phyloP scores from a whole-genome alignment of 2,797 vertebrate species.

The Megalops cyprinoides region DNA sequence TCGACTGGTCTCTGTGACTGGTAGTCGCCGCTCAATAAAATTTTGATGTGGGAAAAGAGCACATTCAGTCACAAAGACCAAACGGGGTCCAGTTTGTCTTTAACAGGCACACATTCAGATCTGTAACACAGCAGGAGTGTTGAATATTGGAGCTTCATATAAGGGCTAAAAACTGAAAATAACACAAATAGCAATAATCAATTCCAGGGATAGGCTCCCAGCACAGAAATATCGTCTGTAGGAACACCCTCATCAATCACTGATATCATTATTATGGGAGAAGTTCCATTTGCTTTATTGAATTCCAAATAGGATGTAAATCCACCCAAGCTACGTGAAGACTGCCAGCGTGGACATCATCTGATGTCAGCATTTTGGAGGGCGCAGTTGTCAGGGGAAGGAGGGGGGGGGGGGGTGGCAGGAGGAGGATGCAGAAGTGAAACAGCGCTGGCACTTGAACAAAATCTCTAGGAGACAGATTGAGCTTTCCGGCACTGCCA shows the following conservation, averaged over 20 bases:
- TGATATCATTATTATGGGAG: conserved; percentile 60
- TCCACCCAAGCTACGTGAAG: conserved; percentile 61
- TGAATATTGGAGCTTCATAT: not conserved
- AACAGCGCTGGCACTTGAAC: not conserved
- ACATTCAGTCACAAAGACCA: no score
- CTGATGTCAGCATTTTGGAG: conserved; percentile 76
- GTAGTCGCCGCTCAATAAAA: no score
- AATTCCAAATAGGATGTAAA: conserved; percentile 78
- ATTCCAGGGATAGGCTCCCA: not conserved
- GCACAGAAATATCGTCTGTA: no score
- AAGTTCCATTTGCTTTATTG: conserved; percentile 68
- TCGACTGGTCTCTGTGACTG: not conserved
- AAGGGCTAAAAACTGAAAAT: conserved; percentile 11
- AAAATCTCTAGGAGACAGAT: conserved; percentile 1
- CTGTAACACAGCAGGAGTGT: no score
- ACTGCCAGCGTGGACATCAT: conserved; percentile 69
- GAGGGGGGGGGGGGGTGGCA: conserved; percentile 30
- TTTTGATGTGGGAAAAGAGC: no score
- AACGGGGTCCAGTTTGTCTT: no score
- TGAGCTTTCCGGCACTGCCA: not conserved
- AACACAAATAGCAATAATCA: not conserved
- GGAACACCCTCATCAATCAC: conserved; percentile 3
- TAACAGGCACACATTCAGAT: no score
- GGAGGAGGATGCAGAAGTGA: conserved; percentile 18
- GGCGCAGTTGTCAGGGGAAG: conserved; percentile 54